Evolutionary conservation across 2,888 invertebrate genomes (phyloP).

Genomic region (Zygothrica quintamaculata): DNA sequence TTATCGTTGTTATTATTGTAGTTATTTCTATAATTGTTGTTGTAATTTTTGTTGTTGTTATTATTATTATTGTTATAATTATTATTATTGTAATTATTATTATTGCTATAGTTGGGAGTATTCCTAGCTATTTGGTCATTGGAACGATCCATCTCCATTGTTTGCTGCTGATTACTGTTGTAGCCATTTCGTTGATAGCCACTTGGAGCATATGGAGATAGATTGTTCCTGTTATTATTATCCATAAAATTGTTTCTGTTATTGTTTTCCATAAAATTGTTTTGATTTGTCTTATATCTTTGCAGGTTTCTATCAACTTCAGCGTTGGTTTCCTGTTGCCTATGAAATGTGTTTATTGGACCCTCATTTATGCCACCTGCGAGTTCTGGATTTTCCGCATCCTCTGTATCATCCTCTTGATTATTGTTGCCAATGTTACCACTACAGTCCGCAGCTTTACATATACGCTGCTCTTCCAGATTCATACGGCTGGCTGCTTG

Average conservation of each 20-base stretch:
- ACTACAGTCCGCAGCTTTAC: conserved; percentile 69
- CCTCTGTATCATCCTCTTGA: too few species aligned
- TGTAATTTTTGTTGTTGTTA: conserved; percentile 15
- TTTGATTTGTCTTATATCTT: too few species aligned
- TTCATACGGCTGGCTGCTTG: conserved; percentile 81
- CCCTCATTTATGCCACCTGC: conserved; percentile 42
- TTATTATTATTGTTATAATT: conserved; percentile 6
- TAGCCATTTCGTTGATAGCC: conserved; percentile 15
- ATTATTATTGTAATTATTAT: conserved; percentile 8
- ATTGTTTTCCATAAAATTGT: too few species aligned
- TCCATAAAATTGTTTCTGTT: conserved; percentile 2
- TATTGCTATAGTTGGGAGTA: neutral
- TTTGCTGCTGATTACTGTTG: conserved; percentile 20
- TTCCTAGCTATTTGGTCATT: conserved; percentile 52
- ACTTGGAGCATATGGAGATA: neutral
- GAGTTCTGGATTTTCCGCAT: conserved; percentile 35
- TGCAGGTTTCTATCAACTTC: too few species aligned
- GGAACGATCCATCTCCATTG: conserved; percentile 23
- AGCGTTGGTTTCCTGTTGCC: too few species aligned
- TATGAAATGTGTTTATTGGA: conserved; percentile 14
- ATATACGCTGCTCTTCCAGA: conserved; percentile 59
- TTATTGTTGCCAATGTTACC: conserved; percentile 67
- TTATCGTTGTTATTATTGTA: conserved; percentile 11
- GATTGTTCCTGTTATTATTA: conserved; percentile 18
- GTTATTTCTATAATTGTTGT: conserved; percentile 2